Conservation (phyloP, 2,888 invertebrate species). For the Portevinia maculata region DNA sequence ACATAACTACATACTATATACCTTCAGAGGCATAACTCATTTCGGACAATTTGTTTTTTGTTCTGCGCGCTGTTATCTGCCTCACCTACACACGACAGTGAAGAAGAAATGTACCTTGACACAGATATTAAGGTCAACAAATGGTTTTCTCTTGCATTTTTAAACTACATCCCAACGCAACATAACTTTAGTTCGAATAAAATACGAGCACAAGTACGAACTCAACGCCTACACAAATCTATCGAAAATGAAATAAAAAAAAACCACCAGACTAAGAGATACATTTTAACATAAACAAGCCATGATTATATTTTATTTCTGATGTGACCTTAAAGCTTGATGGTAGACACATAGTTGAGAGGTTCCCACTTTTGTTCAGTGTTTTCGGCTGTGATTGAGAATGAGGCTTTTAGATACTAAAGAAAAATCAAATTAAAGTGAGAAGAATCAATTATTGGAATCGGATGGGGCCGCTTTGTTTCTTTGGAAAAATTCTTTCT, state of each 20-base stretch:
- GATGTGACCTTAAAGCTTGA: conserved; percentile 32
- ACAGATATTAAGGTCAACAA: conserved; percentile 44
- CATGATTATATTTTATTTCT: conserved; percentile 41
- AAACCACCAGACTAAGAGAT: not conserved
- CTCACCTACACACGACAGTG: conserved; percentile 6
- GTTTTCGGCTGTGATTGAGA: conserved; percentile 6
- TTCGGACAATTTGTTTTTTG: conserved; percentile 24
- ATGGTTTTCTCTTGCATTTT: conserved; percentile 15
- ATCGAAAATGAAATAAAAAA: conserved; percentile 13
- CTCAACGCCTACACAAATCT: conserved; percentile 17
- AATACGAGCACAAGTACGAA: not conserved
- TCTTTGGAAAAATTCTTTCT: not conserved
- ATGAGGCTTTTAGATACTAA: conserved; percentile 6
- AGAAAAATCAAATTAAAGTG: conserved; percentile 26
- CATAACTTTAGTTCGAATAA: not conserved
- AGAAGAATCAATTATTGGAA: conserved; percentile 45
- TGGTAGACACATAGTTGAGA: conserved; percentile 16
- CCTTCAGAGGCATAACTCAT: conserved; percentile 38
- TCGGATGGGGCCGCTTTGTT: not conserved
- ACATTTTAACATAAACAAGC: conserved; percentile 51
- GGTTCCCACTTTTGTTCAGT: not conserved
- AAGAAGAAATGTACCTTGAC: conserved; percentile 42
- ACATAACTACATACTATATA: conserved; percentile 14
- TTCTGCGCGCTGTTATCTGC: conserved; percentile 1
- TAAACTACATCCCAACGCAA: not conserved